Evolutionary conservation across 2,113 vertebrate species (phyloP).

Genomic region (Aleadryas rufinucha): DNA sequence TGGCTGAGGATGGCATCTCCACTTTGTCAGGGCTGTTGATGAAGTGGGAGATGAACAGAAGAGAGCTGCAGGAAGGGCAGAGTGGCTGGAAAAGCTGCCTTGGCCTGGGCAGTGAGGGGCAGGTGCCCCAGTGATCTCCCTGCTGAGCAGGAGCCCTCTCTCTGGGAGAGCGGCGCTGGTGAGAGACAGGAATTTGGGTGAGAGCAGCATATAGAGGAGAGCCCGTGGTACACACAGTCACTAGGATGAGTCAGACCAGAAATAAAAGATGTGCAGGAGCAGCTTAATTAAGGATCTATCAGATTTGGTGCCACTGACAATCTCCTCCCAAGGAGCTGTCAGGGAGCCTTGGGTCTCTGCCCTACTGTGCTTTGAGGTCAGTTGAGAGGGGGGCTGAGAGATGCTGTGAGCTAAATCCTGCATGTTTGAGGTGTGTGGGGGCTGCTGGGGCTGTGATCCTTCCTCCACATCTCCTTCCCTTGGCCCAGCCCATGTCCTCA

Average conservation of each 20-base stretch:
- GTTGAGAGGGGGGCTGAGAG: neutral
- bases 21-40: neutral
- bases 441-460: rapidly evolving
- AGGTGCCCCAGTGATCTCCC: neutral
- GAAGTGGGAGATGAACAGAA: neutral
- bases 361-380: neutral
- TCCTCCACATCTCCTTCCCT: neutral
- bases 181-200: neutral
- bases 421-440: neutral
- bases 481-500: rapidly evolving
- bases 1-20: rapidly evolving
- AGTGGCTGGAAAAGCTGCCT: neutral
- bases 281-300: neutral
- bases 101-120: neutral
- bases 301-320: neutral
- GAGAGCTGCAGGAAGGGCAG: neutral
- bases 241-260: neutral
- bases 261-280: neutral
- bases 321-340: neutral
- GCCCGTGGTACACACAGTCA: neutral
- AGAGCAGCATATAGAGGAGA: neutral
- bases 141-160: rapidly evolving
- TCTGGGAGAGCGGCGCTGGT: rapidly evolving
- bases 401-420: neutral
- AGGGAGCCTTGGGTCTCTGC: neutral